Evolutionary conservation across 2,113 vertebrate species (phyloP).

Genomic region (Scopus umbretta): DNA sequence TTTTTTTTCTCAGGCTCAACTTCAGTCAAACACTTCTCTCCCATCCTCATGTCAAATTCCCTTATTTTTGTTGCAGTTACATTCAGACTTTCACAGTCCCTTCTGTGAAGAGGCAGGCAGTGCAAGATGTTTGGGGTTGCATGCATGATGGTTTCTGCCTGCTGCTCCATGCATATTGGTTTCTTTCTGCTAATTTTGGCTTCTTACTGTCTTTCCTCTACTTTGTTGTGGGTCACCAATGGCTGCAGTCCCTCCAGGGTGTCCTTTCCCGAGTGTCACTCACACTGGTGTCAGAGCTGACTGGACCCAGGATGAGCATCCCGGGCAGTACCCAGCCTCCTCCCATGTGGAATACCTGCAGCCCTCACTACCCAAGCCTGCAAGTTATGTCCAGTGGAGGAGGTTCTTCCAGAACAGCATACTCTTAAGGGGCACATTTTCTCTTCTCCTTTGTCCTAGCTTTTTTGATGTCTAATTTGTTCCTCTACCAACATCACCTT

Average conservation of each 20-base stretch:
- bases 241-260: background rate
- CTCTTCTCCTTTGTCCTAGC: background rate
- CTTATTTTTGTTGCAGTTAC: fast-evolving
- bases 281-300: fast-evolving
- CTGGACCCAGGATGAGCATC: background rate
- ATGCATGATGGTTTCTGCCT: background rate
- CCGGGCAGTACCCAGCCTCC: background rate
- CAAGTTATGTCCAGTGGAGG: background rate
- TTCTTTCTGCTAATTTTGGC: background rate
- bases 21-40: background rate
- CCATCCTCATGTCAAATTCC: background rate
- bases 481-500: background rate
- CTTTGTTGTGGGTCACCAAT: background rate
- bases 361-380: background rate
- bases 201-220: background rate
- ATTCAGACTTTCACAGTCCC: background rate
- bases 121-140: background rate
- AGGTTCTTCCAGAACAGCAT: background rate
- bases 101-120: background rate
- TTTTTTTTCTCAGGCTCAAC: background rate
- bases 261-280: background rate
- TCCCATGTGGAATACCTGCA: background rate
- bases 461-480: background rate
- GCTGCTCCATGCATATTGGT: fast-evolving
- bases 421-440: background rate